Percentiles rank a stretch among this genome's conserved stretches.
Evolutionary conservation across 2,797 vertebrate species (phyloP).

Genomic region (Diceros bicornis): DNA sequence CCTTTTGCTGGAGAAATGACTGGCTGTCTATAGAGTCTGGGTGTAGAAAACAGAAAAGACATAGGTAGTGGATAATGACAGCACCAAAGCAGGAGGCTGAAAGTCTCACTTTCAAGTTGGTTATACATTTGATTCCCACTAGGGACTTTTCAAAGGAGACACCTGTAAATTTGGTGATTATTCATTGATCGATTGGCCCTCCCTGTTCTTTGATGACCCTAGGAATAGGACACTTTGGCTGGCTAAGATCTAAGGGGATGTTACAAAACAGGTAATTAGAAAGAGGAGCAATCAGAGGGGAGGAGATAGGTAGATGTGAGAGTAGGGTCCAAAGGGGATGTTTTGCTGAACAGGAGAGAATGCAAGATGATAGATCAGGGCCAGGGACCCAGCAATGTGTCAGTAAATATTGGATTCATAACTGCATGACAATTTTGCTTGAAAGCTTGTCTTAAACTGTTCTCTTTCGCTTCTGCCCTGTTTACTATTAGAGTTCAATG

Average conservation of each 20-base stretch:
- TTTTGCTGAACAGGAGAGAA: background rate
- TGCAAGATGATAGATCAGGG: fast-evolving
- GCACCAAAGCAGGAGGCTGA: background rate
- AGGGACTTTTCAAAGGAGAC: background rate
- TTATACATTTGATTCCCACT: background rate
- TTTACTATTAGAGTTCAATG: background rate
- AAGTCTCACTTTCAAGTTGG: background rate
- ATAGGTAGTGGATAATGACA: background rate
- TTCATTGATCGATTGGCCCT: background rate
- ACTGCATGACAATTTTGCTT: background rate
- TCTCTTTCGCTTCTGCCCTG: background rate
- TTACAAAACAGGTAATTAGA: background rate
- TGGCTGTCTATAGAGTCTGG: too few relatives aligned
- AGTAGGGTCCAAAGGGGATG: fast-evolving
- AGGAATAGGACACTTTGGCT: background rate
- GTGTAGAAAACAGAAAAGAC: background rate
- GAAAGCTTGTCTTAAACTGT: background rate
- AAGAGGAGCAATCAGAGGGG: background rate
- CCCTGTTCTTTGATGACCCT: background rate
- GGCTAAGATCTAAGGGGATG: background rate
- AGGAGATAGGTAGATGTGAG: too few relatives aligned
- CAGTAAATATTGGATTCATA: background rate
- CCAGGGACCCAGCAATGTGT: background rate
- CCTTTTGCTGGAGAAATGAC: too few relatives aligned
- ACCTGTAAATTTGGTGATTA: background rate